Evolutionary conservation across 2,797 vertebrate species (phyloP).

Genomic region (Pantherophis vulpinus): DNA sequence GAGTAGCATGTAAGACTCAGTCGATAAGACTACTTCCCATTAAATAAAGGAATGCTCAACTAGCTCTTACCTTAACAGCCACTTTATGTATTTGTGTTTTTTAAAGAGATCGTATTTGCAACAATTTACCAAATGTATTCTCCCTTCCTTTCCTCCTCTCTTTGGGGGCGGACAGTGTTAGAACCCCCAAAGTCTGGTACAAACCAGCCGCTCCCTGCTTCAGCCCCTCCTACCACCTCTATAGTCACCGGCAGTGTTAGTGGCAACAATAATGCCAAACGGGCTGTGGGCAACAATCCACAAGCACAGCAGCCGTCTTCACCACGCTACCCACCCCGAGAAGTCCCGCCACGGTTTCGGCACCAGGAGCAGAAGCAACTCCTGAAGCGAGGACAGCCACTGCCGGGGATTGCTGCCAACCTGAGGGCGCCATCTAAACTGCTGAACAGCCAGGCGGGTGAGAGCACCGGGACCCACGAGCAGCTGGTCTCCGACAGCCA

Average conservation of each 20-base stretch:
- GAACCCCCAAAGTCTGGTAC: slow-evolving; percentile 85
- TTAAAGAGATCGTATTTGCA: background rate
- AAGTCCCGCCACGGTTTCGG: slow-evolving; percentile 85
- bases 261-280: slow-evolving; percentile 21
- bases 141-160: slow-evolving; percentile 49
- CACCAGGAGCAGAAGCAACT: slow-evolving; percentile 91
- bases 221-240: slow-evolving; percentile 72
- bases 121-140: background rate
- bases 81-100: background rate
- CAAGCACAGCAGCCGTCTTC: slow-evolving; percentile 79
- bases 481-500: slow-evolving; percentile 78
- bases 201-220: slow-evolving; percentile 86
- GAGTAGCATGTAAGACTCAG: background rate
- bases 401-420: slow-evolving; percentile 78
- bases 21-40: background rate
- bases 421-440: slow-evolving; percentile 78
- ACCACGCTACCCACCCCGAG: slow-evolving; percentile 86
- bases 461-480: slow-evolving; percentile 64
- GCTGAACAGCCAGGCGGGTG: slow-evolving; percentile 73
- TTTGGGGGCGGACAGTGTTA: slow-evolving; percentile 81
- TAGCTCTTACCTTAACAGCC: background rate
- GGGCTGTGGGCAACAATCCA: background rate
- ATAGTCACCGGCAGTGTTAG: slow-evolving; percentile 76
- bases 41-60: background rate
- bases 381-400: slow-evolving; percentile 86